Evolutionary conservation across 2,113 vertebrate species (phyloP).

Genomic region (Rhea americana): DNA sequence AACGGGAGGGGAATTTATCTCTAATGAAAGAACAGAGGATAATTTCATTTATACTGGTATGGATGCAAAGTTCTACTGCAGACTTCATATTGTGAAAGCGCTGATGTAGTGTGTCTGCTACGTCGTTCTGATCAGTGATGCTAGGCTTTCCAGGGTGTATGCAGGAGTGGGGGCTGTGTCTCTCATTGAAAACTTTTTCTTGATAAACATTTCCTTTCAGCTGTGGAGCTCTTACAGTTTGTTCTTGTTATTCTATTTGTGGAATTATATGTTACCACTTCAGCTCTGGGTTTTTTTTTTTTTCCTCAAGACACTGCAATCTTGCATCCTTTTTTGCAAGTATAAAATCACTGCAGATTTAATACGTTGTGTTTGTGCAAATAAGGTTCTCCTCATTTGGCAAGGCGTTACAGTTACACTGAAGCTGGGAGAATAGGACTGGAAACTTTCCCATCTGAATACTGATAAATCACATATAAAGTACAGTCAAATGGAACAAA

Average conservation of each 20-base stretch:
- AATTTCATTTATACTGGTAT: neutral
- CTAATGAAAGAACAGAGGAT: neutral
- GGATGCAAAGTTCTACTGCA: neutral
- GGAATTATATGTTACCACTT: neutral
- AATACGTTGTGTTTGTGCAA: neutral
- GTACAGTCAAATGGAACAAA: neutral
- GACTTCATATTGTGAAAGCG: neutral
- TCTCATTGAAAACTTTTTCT: neutral
- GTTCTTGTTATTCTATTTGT: fast-evolving
- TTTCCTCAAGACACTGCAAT: neutral
- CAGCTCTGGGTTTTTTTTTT: neutral
- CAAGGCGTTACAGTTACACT: neutral
- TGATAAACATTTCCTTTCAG: neutral
- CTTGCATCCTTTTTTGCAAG: neutral
- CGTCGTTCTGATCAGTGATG: neutral
- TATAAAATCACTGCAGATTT: neutral
- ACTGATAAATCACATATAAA: neutral
- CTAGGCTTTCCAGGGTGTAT: neutral
- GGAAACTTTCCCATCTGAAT: neutral
- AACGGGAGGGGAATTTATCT: neutral
- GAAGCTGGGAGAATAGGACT: neutral
- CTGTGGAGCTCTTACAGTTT: neutral
- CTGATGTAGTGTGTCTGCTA: neutral
- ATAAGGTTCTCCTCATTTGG: neutral
- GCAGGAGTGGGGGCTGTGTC: neutral